A percentile compares a stretch with the other conserved stretches of the same genome.
phyloP scores from a whole-genome alignment of 53 echinoderm and acorn worm genomes.

The Echinometra lucunter region DNA sequence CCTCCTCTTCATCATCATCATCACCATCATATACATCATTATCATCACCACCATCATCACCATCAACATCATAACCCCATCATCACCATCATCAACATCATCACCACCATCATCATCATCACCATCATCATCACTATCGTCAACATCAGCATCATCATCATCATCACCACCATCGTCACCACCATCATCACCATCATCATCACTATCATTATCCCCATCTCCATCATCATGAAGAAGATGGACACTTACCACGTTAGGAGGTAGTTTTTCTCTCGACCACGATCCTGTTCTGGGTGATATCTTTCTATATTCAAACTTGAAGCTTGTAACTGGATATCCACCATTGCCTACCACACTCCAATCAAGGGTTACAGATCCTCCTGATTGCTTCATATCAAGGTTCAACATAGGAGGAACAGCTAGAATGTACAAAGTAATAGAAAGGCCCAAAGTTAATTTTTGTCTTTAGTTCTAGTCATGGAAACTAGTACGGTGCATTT shows the following conservation, averaged over 20 bases:
- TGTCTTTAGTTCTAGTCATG: too few species aligned
- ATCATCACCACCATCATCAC: too few species aligned
- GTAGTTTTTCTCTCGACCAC: constrained; percentile 32
- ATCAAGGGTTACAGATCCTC: neutral
- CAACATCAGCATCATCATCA: too few species aligned
- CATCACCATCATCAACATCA: too few species aligned
- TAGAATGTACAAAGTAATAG: neutral
- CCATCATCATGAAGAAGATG: neutral
- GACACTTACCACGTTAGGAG: constrained; percentile 6
- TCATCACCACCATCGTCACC: too few species aligned
- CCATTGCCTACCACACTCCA: constrained; percentile 49
- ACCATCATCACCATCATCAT: too few species aligned
- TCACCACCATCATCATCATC: too few species aligned
- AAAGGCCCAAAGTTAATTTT: neutral
- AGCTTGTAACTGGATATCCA: constrained; percentile 52
- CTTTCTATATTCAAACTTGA: constrained; percentile 60
- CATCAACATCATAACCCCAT: too few species aligned
- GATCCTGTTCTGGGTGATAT: constrained; percentile 35
- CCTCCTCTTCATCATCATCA: too few species aligned
- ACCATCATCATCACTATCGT: too few species aligned
- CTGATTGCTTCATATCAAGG: neutral
- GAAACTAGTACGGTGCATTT: too few species aligned
- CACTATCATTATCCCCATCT: neutral
- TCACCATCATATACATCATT: too few species aligned
- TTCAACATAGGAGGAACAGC: constrained; percentile 51